Base-by-base conservation (phyloP, 30 jellyfish, hydroid and myxozoan species). In the Turritopsis rubra region DNA sequence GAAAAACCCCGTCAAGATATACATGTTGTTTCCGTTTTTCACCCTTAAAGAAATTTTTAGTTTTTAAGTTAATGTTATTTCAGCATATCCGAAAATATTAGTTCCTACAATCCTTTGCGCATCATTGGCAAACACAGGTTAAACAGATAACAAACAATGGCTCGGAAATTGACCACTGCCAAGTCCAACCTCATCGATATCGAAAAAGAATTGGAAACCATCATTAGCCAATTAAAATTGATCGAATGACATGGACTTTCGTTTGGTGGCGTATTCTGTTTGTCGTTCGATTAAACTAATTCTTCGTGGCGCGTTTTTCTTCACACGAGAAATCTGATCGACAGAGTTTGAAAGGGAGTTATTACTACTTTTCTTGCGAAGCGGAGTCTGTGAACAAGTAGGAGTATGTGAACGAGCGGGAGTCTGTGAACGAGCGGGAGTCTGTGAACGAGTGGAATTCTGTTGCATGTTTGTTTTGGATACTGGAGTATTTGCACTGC, bases 271-370 rank as follows among this genome's bases (percentile, higher is more conserved):
- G 71, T 31, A 91, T 54, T 86, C 94, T 7, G 94, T 77, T 81
- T 91, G 97, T 53, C 96, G 89, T 75, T 91, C 97, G 29, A 91
- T 87, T 21, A 91, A 84, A 60, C 97, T 91, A 75, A 83, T 54
- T 28, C 97, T 77, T 70, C 90, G 29, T 24, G 71, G 71, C 41
- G 71, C 54, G 26, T 52, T 29, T 41, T 84, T 77, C 30, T 75
- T 75, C 24, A 23, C 41, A 73, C 84, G 74, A 3, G 60, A 41
- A 3, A 41, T 3, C 28, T 89, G 87, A 21, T 81, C 79, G 7
- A 78, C 75, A 31, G 89, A 86, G 19, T 74, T 18, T 18, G 79
- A n/a, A 65, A 66, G 25, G 75, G 74, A 22, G 72, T 81, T 52
- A 73, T 66, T 25, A 90, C 19, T 21, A 65, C 72, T 74, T n/a